A percentile compares a stretch with the other conserved stretches of the same genome.
phyloP scores from a whole-genome alignment of 2,113 vertebrate genomes.

The Deroptyus accipitrinus region DNA sequence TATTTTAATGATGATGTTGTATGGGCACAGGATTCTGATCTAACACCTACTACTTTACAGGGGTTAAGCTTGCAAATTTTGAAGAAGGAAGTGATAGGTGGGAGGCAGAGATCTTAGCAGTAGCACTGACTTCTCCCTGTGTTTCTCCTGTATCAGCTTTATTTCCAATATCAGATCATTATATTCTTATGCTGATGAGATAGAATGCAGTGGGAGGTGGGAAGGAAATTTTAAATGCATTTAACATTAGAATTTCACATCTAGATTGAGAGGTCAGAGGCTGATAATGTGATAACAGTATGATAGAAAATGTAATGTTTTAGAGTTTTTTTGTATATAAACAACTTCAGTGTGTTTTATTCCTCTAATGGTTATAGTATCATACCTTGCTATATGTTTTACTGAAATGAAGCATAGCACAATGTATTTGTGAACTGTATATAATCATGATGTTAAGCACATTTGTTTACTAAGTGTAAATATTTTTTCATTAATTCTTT shows the following conservation, averaged over 20 bases:
- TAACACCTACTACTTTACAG: not conserved
- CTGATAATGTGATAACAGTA: not conserved
- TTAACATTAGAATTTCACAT: not conserved
- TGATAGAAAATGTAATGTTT: not conserved
- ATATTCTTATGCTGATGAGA: not conserved
- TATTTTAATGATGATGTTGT: not conserved
- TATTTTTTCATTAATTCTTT: not conserved
- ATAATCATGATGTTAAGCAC: not conserved
- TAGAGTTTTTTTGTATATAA: not conserved
- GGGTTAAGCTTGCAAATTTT: fast-evolving
- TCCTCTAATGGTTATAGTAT: not conserved
- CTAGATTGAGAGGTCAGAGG: not conserved
- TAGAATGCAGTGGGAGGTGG: not conserved
- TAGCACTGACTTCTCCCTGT: not conserved
- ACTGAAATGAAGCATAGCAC: not conserved
- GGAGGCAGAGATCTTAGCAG: not conserved
- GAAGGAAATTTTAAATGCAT: not conserved
- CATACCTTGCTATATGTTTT: not conserved
- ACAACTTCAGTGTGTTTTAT: not conserved
- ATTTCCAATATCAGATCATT: not conserved
- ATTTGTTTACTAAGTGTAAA: not conserved
- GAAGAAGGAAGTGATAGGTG: not conserved
- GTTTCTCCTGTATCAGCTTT: not conserved
- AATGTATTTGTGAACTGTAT: not conserved
- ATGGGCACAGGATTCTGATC: not conserved